Percentiles rank a stretch among this genome's conserved stretches.
These are phyloP conservation scores for Clanis bilineata DNA, from an alignment of 2,888 invertebrate genomes.

Conservation along the genomic window DNA sequence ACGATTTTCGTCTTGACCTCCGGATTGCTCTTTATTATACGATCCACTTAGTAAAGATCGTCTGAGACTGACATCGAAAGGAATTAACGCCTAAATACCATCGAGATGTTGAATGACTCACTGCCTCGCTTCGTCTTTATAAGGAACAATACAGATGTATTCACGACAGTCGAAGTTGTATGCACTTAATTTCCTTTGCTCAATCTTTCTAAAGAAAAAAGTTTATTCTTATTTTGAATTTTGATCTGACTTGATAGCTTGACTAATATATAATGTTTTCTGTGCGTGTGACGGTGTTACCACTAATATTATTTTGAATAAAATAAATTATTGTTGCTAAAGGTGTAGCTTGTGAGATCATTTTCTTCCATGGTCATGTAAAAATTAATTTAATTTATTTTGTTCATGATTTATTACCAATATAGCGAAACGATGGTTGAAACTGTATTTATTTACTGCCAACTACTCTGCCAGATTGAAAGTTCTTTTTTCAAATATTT, in stretches of 20 bases:
- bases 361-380: too few relatives aligned
- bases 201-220: background rate
- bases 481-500: background rate
- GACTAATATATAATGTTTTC: too few relatives aligned
- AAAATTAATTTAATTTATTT: too few relatives aligned
- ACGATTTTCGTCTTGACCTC: background rate
- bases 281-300: too few relatives aligned
- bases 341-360: too few relatives aligned
- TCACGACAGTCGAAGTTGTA: background rate
- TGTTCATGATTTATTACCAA: too few relatives aligned
- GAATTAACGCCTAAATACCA: conserved; percentile 9
- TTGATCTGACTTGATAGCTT: too few relatives aligned
- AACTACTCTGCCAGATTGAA: background rate
- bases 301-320: too few relatives aligned
- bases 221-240: background rate
- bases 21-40: background rate
- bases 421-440: too few relatives aligned
- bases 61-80: conserved; percentile 6
- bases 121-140: background rate
- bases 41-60: conserved; percentile 7
- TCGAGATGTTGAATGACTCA: conserved; percentile 8
- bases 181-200: conserved; percentile 1
- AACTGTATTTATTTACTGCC: too few relatives aligned
- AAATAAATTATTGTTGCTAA: too few relatives aligned
- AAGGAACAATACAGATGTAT: conserved; percentile 4